Evolutionary conservation across 2,797 vertebrate genomes (phyloP).

Genomic region (Lemur catta): DNA sequence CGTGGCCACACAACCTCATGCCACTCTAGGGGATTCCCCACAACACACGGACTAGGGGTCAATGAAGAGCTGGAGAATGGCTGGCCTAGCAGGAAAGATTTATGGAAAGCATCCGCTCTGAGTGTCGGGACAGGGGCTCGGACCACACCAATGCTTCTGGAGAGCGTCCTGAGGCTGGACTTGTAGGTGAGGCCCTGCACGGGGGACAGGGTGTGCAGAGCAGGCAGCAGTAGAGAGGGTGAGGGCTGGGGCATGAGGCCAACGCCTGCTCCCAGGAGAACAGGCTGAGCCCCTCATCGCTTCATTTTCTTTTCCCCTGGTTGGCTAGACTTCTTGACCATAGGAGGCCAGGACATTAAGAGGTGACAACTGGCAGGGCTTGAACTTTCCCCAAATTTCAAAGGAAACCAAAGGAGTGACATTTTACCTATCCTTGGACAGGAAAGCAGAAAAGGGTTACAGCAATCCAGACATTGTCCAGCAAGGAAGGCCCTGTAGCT

Average conservation of each 20-base stretch:
- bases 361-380: neutral
- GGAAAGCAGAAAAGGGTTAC: conserved; percentile 82
- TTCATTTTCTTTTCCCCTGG: neutral
- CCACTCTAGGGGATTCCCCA: neutral
- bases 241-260: neutral
- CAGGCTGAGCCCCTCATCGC: neutral
- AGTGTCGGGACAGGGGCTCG: neutral
- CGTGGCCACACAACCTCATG: neutral
- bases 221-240: neutral
- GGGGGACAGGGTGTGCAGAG: neutral
- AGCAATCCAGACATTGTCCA: conserved; percentile 90
- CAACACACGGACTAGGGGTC: neutral
- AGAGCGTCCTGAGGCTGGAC: neutral
- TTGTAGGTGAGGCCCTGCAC: neutral
- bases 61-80: neutral
- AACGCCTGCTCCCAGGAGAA: neutral
- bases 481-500: conserved; percentile 89
- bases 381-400: neutral
- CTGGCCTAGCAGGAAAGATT: neutral
- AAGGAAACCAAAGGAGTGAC: neutral
- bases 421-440: conserved; percentile 93
- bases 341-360: neutral
- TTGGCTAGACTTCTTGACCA: neutral
- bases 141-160: neutral
- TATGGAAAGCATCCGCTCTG: neutral